Percentiles rank a stretch among this genome's conserved stretches.
These are phyloP conservation scores for Todiramphus chloris DNA, from an alignment of 2,113 vertebrate species.

Conservation along the genomic window DNA sequence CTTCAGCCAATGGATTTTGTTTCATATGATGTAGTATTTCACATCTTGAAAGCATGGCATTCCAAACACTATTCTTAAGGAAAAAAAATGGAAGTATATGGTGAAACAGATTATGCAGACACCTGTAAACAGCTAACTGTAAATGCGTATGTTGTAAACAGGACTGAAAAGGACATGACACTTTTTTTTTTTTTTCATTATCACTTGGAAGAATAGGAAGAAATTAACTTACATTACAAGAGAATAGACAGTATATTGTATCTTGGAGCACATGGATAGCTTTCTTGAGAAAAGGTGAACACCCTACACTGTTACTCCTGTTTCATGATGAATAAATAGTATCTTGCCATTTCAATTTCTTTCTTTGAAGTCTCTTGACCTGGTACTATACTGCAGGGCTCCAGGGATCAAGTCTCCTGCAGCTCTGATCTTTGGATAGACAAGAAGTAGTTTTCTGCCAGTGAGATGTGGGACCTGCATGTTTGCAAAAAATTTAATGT, in stretches of 20 bases:
- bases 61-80: conserved; percentile 34
- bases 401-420: not conserved
- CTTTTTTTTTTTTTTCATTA: not conserved
- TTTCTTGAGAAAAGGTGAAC: not conserved
- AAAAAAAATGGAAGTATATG: not conserved
- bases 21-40: conserved; percentile 67
- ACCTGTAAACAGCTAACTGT: not conserved
- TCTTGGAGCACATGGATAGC: not conserved
- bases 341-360: not conserved
- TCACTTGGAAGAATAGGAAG: not conserved
- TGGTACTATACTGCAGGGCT: not conserved
- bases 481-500: not conserved
- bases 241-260: not conserved
- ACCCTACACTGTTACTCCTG: not conserved
- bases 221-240: not conserved
- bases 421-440: rapidly evolving
- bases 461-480: not conserved
- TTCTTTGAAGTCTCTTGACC: not conserved
- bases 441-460: rapidly evolving
- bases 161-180: not conserved
- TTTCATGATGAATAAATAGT: not conserved
- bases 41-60: conserved; percentile 66
- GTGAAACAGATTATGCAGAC: conserved; percentile 44
- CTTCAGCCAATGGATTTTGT: conserved; percentile 68
- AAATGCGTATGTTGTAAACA: not conserved